Evolutionary conservation across 1,140 invertebrate genomes (phyloP).

Genomic region (Zaprionus tsacasi): DNA sequence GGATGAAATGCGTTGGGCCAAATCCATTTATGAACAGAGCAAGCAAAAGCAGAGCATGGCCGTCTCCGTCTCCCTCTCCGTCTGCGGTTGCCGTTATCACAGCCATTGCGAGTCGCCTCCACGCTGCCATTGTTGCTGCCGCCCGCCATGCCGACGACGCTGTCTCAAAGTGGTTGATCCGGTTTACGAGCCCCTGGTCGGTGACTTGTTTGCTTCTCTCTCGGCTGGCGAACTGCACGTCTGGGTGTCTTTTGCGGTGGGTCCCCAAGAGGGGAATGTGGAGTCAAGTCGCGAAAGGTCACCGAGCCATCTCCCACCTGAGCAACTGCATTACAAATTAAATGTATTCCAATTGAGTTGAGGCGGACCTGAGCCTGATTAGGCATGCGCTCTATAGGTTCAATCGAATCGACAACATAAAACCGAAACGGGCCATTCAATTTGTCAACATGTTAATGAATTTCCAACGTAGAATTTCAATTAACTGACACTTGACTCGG

Average conservation of each 20-base stretch:
- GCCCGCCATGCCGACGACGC: conserved; percentile 46
- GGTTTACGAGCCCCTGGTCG: conserved; percentile 55
- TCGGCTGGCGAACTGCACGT: conserved; percentile 24
- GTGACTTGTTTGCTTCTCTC: conserved; percentile 17
- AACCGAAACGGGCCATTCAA: conserved; percentile 30
- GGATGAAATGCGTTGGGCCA: conserved; percentile 57
- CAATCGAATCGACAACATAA: conserved; percentile 45
- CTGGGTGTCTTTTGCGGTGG: conserved; percentile 27
- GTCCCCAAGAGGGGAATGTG: background rate
- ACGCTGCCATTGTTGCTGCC: conserved; percentile 58
- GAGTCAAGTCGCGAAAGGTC: conserved; percentile 25
- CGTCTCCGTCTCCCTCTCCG: conserved; percentile 3
- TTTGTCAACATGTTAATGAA: conserved; percentile 58
- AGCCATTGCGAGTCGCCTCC: conserved; percentile 55
- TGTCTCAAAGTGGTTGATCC: conserved; percentile 72
- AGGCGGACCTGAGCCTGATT: conserved; percentile 40
- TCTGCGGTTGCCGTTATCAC: conserved; percentile 68
- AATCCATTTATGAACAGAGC: conserved; percentile 62
- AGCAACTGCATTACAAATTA: conserved; percentile 39
- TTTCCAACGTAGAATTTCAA: conserved; percentile 28
- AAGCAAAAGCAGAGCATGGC: conserved; percentile 55
- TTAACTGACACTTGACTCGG: conserved; percentile 39
- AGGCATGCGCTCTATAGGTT: conserved; percentile 51
- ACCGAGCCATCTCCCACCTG: background rate
- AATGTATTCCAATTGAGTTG: conserved; percentile 34